Percentiles rank a stretch among this genome's conserved stretches.
These are phyloP conservation scores for Scytalopus superciliaris DNA, from an alignment of 2,113 vertebrate species.

Conservation along the genomic window DNA sequence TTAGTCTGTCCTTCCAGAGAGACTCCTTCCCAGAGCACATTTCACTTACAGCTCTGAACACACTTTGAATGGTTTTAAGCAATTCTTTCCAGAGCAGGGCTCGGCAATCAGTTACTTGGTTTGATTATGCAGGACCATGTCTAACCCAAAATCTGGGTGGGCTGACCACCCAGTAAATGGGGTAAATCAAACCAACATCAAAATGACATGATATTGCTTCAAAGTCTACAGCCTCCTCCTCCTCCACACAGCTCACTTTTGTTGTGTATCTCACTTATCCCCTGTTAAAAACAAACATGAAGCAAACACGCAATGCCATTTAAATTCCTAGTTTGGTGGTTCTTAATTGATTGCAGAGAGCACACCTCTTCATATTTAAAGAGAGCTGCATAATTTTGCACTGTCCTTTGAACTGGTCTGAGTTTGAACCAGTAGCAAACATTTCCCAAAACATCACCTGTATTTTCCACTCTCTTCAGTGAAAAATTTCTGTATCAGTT, in stretches of 20 bases:
- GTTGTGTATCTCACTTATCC: neutral
- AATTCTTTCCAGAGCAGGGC: neutral
- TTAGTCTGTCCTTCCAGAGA: neutral
- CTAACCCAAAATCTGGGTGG: neutral
- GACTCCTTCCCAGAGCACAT: neutral
- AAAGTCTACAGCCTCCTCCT: neutral
- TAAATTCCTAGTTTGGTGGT: neutral
- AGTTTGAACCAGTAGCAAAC: neutral
- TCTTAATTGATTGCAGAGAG: neutral
- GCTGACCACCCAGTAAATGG: neutral
- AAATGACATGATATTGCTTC: neutral
- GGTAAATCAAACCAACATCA: neutral
- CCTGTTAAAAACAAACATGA: neutral
- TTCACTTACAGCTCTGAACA: neutral
- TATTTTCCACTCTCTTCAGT: neutral
- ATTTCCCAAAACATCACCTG: neutral
- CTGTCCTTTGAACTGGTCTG: neutral
- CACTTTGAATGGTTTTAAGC: neutral
- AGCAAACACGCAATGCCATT: neutral
- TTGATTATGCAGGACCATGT: neutral
- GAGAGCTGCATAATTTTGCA: neutral
- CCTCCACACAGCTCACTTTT: neutral
- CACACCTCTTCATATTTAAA: neutral
- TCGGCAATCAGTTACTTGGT: neutral
- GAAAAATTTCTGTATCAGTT: neutral